A percentile compares a stretch with the other conserved stretches of the same genome.
Conservation (phyloP, 2,888 invertebrate species). For the Papilio demoleus region DNA sequence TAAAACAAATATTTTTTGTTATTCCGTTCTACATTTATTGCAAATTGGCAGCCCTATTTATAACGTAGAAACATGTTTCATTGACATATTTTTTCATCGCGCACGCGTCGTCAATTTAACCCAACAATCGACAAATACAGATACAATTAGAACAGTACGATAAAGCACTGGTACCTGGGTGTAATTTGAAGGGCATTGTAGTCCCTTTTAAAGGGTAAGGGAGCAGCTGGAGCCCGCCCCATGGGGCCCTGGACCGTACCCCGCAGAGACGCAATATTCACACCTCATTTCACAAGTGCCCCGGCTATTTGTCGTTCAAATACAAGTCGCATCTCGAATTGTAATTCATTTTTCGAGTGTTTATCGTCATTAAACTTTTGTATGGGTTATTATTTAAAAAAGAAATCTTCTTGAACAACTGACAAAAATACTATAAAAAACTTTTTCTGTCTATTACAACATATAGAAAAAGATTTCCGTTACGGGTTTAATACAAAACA, state of each 20-base stretch:
- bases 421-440: too few species aligned
- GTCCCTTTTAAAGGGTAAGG: constrained; percentile 60
- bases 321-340: constrained; percentile 28
- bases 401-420: too few species aligned
- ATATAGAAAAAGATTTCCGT: too few species aligned
- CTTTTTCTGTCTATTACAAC: too few species aligned
- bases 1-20: too few species aligned
- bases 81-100: constrained; percentile 35
- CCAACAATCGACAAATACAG: constrained; percentile 54
- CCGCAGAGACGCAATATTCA: constrained; percentile 80
- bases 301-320: constrained; percentile 68
- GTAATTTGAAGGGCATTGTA: constrained; percentile 70
- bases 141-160: constrained; percentile 47
- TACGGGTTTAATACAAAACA: too few species aligned
- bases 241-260: constrained; percentile 60
- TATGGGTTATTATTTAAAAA: too few species aligned
- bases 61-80: not conserved
- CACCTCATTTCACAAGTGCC: constrained; percentile 80
- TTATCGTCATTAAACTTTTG: constrained; percentile 14
- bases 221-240: constrained; percentile 69
- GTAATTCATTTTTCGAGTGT: constrained; percentile 27
- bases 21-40: not conserved
- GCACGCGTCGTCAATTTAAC: constrained; percentile 61
- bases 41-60: not conserved
- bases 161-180: constrained; percentile 65